Evolutionary conservation across 1,140 invertebrate genomes (phyloP).

Genomic region (Ceratitis capitata): DNA sequence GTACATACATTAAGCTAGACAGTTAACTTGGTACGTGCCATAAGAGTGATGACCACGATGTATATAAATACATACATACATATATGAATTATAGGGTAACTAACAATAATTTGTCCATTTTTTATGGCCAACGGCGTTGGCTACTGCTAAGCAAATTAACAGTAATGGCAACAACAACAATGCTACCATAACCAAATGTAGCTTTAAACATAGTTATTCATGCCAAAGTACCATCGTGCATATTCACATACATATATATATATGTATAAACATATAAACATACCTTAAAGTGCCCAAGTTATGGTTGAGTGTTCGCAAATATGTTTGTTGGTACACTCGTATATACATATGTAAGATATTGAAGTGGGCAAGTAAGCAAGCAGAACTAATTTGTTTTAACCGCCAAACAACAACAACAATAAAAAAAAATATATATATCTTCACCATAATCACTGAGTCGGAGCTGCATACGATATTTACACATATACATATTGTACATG

Average conservation of each 20-base stretch:
- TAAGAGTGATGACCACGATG: background rate
- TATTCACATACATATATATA: background rate
- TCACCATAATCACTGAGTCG: background rate
- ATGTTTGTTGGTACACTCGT: background rate
- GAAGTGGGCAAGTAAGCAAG: background rate
- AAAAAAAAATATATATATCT: background rate
- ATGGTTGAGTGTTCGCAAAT: background rate
- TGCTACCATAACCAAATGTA: background rate
- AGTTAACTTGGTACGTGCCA: background rate
- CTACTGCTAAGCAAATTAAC: background rate
- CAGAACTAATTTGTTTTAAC: background rate
- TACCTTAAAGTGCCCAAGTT: background rate
- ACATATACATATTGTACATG: background rate
- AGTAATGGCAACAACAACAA: background rate
- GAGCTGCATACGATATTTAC: too few relatives aligned
- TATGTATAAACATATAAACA: too few relatives aligned
- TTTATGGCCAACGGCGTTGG: background rate
- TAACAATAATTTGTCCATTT: background rate
- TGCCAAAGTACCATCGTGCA: background rate
- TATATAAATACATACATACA: too few relatives aligned
- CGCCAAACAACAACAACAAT: background rate
- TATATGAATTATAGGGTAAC: background rate
- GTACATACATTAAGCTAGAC: too few relatives aligned
- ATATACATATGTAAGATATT: too few relatives aligned
- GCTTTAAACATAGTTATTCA: background rate